These are phyloP conservation scores for Aphaenogaster rudis DNA, from an alignment of 1,140 invertebrate species.

Conservation along the genomic window DNA sequence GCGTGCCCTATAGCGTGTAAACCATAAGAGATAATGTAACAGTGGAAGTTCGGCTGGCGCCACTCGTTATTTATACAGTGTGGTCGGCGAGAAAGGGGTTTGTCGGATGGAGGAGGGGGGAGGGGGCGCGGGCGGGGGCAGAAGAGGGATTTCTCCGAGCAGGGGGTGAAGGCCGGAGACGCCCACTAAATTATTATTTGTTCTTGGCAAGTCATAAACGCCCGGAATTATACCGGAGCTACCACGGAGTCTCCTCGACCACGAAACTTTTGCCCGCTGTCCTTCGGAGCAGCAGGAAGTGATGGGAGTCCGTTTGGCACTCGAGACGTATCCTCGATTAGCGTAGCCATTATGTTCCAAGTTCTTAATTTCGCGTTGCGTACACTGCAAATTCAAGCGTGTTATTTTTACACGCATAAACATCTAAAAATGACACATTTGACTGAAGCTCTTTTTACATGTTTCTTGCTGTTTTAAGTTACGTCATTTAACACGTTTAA, in stretches of 20 bases:
- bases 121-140: slow-evolving; percentile 8
- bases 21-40: slow-evolving; percentile 78
- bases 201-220: slow-evolving; percentile 84
- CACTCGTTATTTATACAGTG: slow-evolving; percentile 83
- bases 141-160: slow-evolving; percentile 61
- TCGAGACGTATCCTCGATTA: neutral
- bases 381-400: too few relatives aligned
- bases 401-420: too few relatives aligned
- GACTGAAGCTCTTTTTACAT: too few relatives aligned
- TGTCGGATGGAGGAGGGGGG: slow-evolving; percentile 29
- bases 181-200: slow-evolving; percentile 86
- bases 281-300: slow-evolving; percentile 63
- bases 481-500: too few relatives aligned
- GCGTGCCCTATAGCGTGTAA: slow-evolving; percentile 74
- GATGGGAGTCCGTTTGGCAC: slow-evolving; percentile 21
- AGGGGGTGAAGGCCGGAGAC: slow-evolving; percentile 75
- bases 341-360: neutral
- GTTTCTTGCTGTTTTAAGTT: too few relatives aligned
- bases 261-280: slow-evolving; percentile 62
- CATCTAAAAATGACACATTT: too few relatives aligned
- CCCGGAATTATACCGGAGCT: slow-evolving; percentile 82
- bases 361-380: neutral
- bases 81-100: slow-evolving; percentile 57
- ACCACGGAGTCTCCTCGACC: slow-evolving; percentile 74
- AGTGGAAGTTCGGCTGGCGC: slow-evolving; percentile 82